Conservation (phyloP, 2,113 vertebrate genomes). For the Heterotis niloticus region DNA sequence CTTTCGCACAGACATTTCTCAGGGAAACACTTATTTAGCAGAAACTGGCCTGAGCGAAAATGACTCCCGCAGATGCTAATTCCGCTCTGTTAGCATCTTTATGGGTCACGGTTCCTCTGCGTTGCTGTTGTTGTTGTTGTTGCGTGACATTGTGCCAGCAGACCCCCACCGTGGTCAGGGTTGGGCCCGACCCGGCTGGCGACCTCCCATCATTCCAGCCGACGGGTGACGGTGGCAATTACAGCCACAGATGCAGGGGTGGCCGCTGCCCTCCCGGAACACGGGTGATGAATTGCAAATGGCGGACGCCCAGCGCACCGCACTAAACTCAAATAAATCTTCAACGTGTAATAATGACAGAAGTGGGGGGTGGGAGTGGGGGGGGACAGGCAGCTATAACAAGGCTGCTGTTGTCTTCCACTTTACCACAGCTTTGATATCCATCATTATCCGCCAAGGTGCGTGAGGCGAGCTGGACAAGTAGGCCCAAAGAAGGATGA, state of each 20-base stretch:
- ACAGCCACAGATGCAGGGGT: conserved; percentile 69
- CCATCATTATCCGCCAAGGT: conserved; percentile 82
- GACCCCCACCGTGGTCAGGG: conserved; percentile 34
- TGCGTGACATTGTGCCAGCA: background rate
- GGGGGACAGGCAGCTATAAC: conserved; percentile 82
- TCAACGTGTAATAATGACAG: conserved; percentile 87
- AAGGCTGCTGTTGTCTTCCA: conserved; percentile 83
- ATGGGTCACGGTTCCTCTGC: background rate
- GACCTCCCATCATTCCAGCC: conserved; percentile 80
- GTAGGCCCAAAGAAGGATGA: conserved; percentile 84
- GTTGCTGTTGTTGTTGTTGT: too few relatives aligned
- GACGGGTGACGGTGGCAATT: conserved; percentile 83
- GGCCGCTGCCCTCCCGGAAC: conserved; percentile 70
- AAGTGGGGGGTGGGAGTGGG: conserved; percentile 48
- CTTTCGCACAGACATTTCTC: background rate
- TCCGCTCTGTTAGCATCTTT: background rate
- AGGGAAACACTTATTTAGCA: too few relatives aligned
- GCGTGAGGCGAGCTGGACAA: conserved; percentile 73
- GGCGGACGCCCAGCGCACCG: conserved; percentile 71
- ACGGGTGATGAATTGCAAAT: conserved; percentile 86
- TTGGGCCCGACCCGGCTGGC: conserved; percentile 58
- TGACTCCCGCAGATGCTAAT: background rate
- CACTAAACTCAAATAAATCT: conserved; percentile 90
- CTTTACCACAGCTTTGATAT: conserved; percentile 77
- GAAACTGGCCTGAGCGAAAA: too few relatives aligned